Evolutionary conservation across 2,113 vertebrate species (phyloP).

Genomic region (Pelusios castaneus): DNA sequence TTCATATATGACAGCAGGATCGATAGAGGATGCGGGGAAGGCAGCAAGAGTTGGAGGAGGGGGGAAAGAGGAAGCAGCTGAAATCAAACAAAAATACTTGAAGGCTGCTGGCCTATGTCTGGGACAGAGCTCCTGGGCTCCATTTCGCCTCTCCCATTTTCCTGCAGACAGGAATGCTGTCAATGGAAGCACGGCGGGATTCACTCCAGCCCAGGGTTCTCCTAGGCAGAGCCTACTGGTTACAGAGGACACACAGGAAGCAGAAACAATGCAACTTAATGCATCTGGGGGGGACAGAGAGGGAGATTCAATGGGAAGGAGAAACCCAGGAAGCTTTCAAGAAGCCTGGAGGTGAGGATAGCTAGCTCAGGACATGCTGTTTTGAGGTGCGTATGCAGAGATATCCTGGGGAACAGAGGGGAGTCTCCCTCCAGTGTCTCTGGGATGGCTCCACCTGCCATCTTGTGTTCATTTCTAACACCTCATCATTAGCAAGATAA

Average conservation of each 20-base stretch:
- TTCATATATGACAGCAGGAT: constrained; percentile 56
- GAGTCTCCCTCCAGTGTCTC: rapidly evolving
- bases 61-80: constrained; percentile 25
- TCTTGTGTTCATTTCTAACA: not conserved
- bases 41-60: not conserved
- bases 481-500: rapidly evolving
- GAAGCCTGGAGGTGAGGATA: not conserved
- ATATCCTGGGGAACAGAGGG: not conserved
- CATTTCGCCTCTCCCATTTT: not conserved
- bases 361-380: not conserved
- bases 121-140: not conserved
- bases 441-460: rapidly evolving
- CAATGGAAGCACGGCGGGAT: constrained; percentile 5
- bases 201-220: constrained; percentile 25
- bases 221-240: not conserved
- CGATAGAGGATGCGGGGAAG: constrained; percentile 42
- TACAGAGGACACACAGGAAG: not conserved
- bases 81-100: not conserved
- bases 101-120: not conserved
- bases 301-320: not conserved
- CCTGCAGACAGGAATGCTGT: not conserved
- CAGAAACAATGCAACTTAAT: not conserved
- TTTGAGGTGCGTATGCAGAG: not conserved
- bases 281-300: not conserved
- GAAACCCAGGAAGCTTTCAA: not conserved